phyloP scores from a whole-genome alignment of 37 sponge, comb jelly and placozoan species.

The Ephydatia muelleri region DNA sequence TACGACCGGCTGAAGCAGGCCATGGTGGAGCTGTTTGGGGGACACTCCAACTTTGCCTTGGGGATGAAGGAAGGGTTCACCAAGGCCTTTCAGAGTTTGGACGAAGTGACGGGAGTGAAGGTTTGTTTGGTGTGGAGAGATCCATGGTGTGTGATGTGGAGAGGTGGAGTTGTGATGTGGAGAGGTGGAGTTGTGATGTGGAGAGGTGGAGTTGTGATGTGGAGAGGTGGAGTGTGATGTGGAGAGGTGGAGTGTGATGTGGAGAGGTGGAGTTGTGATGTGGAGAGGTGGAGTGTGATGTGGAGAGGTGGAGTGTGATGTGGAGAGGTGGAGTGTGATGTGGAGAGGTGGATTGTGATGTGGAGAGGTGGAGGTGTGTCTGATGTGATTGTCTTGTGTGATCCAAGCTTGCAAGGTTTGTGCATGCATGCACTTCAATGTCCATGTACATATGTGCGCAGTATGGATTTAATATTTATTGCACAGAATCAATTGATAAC shows the following conservation, averaged over 20 bases:
- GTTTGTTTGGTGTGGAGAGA: too few relatives aligned
- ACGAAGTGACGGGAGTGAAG: slow-evolving; percentile 56
- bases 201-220: not conserved
- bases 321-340: not conserved
- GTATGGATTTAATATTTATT: too few relatives aligned
- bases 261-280: not conserved
- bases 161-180: not conserved
- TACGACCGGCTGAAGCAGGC: slow-evolving; percentile 60
- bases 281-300: too few relatives aligned
- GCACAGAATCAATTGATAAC: too few relatives aligned
- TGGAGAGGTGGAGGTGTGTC: too few relatives aligned
- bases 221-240: not conserved
- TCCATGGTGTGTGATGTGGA: not conserved
- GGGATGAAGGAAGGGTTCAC: slow-evolving; percentile 72
- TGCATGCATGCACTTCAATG: not conserved
- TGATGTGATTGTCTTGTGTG: too few relatives aligned
- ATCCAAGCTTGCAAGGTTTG: too few relatives aligned
- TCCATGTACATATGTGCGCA: too few relatives aligned
- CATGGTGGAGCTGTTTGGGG: slow-evolving; percentile 78
- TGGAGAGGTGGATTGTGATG: not conserved
- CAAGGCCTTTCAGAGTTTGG: slow-evolving; percentile 48
- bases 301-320: not conserved
- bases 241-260: not conserved
- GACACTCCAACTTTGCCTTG: slow-evolving; percentile 57
- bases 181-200: not conserved